phyloP scores from a whole-genome alignment of 2,113 vertebrate genomes.

The Cochlearius cochlearius region DNA sequence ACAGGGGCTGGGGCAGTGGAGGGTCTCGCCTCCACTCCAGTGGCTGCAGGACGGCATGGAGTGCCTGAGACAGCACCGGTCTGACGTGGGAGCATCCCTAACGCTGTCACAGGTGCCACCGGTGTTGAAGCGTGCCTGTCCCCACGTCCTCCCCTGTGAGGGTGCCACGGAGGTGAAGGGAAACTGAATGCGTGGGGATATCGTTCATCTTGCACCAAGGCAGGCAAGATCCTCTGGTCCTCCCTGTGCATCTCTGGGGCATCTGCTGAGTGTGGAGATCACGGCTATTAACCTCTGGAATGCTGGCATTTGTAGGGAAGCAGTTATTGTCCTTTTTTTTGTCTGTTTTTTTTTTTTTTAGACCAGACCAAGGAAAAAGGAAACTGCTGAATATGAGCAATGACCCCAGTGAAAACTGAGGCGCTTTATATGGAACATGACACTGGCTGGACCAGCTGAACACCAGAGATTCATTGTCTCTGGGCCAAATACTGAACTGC shows the following conservation, averaged over 20 bases:
- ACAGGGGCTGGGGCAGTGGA: accelerated
- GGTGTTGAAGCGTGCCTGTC: background rate
- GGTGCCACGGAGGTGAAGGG: background rate
- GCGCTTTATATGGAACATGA: background rate
- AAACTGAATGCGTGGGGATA: accelerated
- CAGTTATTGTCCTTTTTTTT: background rate
- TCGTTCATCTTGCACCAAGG: background rate
- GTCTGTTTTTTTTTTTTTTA: background rate
- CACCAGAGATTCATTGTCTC: background rate
- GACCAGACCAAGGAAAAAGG: background rate
- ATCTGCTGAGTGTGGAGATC: background rate
- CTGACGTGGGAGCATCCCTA: background rate
- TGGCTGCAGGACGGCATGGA: background rate
- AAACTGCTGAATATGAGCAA: background rate
- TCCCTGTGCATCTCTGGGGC: background rate
- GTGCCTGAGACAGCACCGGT: background rate
- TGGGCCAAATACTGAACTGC: background rate
- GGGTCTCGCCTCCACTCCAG: background rate
- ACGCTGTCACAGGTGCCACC: background rate
- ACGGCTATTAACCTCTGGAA: background rate
- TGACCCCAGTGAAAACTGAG: background rate
- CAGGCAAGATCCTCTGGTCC: background rate
- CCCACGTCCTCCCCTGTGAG: background rate
- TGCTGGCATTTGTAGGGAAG: background rate
- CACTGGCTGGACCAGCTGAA: background rate